Base-by-base conservation (phyloP, 2,113 vertebrate genomes). In the Oreochromis niloticus region DNA sequence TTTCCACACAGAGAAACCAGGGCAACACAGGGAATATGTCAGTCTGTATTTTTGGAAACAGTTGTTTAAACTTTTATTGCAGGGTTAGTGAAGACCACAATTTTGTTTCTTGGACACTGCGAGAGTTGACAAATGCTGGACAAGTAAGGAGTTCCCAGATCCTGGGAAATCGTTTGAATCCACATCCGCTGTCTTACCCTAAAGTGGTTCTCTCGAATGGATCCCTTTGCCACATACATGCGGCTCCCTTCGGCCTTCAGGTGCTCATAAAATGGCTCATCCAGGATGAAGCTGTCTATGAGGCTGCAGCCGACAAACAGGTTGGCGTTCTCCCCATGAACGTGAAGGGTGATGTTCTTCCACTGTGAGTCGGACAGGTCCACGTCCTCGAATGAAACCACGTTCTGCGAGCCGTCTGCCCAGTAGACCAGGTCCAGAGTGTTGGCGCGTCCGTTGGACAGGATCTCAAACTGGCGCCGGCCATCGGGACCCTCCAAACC, bases 271-370 rank as follows among this genome's bases (percentile, higher is more conserved):
- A 99, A 99, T 5, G 98, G 98, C 86, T 98, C 98, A 6, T 99
- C 98, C 95, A 99, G 94, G 82, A 97, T 95, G 91, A 99, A 96
- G 92, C 97, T 98, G 96, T 99, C 98, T 5, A 98, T 96, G 73
- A 99, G 98, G 93, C 93, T 97, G 87, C 98, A 99, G 95, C 98
- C 98, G 91, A 99, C 96, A 11, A 97, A 98, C 79, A 99, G 95
- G 93, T 98, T 97, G 82, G 97, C 98, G 83, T 96, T 98, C 87
- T 99, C 98, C 3, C 97, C 97, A 0, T 97, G 96, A 94, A 99
- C 93, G 59, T 99, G 98, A 88, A 99, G 96, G 0, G 98, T 99
- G 93, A 99, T 84, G 52, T 99, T 99, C 96, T 99, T 99, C 98
- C 98, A 99, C 84, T 98, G 98, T 0, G 97, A 97, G 90, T 99